Conservation (phyloP, 2,888 invertebrate species). For the Acleris holmiana region DNA sequence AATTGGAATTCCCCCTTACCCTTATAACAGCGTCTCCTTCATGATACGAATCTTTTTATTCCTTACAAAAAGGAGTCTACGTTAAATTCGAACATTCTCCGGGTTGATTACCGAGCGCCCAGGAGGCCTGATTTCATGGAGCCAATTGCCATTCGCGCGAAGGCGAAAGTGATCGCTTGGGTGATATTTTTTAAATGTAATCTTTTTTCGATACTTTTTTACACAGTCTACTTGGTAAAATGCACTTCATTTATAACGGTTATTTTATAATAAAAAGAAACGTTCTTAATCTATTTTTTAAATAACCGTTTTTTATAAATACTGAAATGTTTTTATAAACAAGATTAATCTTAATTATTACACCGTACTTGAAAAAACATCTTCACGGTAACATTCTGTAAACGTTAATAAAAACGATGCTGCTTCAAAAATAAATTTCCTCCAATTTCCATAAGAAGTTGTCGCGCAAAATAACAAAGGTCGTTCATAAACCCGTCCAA, state of each 20-base stretch:
- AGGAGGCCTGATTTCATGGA: constrained; percentile 78
- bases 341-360: not conserved
- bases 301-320: no score
- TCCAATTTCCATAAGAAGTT: not conserved
- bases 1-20: constrained; percentile 76
- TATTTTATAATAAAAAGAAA: constrained; percentile 13
- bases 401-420: not conserved
- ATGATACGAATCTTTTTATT: constrained; percentile 80
- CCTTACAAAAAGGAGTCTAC: constrained; percentile 73
- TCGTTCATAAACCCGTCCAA: not conserved
- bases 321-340: no score
- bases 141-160: constrained; percentile 77
- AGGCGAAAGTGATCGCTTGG: constrained; percentile 79
- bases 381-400: not conserved
- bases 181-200: constrained; percentile 84
- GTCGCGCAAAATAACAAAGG: constrained; percentile 3
- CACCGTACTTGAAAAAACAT: no score
- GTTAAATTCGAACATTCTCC: constrained; percentile 73
- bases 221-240: constrained; percentile 40
- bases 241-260: constrained; percentile 19
- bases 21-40: constrained; percentile 70
- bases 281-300: not conserved
- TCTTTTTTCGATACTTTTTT: constrained; percentile 81
- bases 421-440: not conserved
- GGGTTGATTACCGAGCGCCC: constrained; percentile 79